These are phyloP conservation scores for Protaetia brevitarsis DNA, from an alignment of 1,140 invertebrate genomes.

Conservation along the genomic window DNA sequence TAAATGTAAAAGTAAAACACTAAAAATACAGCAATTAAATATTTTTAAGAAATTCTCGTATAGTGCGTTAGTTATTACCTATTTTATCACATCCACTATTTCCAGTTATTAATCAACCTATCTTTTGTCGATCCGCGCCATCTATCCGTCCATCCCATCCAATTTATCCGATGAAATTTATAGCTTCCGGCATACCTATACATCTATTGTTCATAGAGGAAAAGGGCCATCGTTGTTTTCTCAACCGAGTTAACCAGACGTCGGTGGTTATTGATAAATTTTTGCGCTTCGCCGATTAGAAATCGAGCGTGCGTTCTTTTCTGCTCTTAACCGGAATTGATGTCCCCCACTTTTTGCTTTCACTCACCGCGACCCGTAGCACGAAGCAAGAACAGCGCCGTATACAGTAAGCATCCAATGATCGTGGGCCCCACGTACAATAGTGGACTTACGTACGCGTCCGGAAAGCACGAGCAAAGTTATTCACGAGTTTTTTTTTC, in stretches of 20 bases:
- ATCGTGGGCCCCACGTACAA: too few relatives aligned
- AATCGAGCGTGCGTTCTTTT: conserved; percentile 2
- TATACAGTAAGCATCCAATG: neutral
- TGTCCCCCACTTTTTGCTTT: conserved; percentile 17
- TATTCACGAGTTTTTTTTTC: neutral
- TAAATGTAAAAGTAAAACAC: too few relatives aligned
- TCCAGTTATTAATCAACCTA: neutral
- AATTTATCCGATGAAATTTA: neutral
- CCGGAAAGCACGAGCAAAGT: neutral
- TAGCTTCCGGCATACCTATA: neutral
- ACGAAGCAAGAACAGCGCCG: neutral
- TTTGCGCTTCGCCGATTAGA: conserved; percentile 10
- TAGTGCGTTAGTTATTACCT: too few relatives aligned
- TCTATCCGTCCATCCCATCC: neutral
- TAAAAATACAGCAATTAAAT: too few relatives aligned
- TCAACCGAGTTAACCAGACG: neutral
- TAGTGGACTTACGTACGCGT: neutral
- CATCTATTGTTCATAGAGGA: neutral
- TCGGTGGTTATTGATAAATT: conserved; percentile 18
- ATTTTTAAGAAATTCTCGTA: too few relatives aligned
- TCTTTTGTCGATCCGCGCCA: neutral
- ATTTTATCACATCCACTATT: neutral
- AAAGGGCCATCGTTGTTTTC: neutral
- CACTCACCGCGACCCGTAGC: neutral
- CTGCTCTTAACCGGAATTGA: conserved; percentile 1